phyloP scores from a whole-genome alignment of 2,797 vertebrate genomes.

The Spheniscus humboldti region DNA sequence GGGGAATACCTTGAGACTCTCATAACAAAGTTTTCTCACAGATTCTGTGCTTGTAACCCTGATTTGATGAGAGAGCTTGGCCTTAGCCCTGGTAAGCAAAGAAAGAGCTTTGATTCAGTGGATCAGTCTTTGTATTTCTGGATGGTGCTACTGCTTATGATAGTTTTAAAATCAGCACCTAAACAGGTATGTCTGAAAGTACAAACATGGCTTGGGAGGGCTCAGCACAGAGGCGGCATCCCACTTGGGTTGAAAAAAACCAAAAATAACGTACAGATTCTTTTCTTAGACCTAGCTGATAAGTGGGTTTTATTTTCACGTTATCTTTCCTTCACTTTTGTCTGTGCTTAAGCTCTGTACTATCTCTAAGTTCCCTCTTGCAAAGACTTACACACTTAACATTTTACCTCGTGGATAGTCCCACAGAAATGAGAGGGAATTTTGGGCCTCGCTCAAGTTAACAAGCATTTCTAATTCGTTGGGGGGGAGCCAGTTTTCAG shows the following conservation, averaged over 20 bases:
- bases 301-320: neutral
- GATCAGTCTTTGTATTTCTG: neutral
- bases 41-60: conserved; percentile 96
- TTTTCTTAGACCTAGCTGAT: neutral
- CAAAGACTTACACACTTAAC: neutral
- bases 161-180: neutral
- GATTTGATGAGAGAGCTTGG: conserved; percentile 90
- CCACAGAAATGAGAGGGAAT: neutral
- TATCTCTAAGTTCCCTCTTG: neutral
- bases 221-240: neutral
- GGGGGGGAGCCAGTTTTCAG: neutral
- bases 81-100: conserved; percentile 92
- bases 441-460: neutral
- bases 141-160: neutral
- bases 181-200: neutral
- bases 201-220: neutral
- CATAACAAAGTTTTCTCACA: conserved; percentile 98
- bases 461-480: neutral
- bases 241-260: neutral
- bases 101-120: neutral
- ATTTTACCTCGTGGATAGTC: neutral
- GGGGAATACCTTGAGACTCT: conserved; percentile 98
- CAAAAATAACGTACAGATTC: neutral
- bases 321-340: neutral
- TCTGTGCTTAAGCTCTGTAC: neutral